Conservation (phyloP, 1,140 invertebrate species). For the Ostrea edulis region DNA sequence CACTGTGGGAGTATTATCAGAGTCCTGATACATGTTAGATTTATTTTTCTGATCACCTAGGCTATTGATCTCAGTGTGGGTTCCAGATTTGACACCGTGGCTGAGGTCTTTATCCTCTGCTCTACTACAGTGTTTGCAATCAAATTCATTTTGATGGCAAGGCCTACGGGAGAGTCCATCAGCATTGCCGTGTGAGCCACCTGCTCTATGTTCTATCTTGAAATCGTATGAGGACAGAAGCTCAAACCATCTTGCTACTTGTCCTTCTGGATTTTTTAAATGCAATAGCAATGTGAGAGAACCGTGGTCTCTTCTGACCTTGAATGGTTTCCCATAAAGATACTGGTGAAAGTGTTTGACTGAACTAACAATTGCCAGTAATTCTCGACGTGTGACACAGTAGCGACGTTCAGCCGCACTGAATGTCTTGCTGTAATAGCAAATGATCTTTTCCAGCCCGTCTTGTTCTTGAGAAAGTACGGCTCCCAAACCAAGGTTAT, state of each 20-base stretch:
- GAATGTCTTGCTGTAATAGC: no score
- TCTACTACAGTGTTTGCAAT: slow-evolving; percentile 10
- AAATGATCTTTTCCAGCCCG: no score
- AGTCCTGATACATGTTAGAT: no score
- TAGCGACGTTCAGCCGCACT: no score
- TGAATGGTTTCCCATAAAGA: slow-evolving; percentile 30
- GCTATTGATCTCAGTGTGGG: no score
- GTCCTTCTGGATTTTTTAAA: slow-evolving; percentile 16
- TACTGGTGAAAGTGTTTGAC: slow-evolving; percentile 39
- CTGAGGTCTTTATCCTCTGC: not conserved
- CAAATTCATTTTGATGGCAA: not conserved
- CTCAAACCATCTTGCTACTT: slow-evolving; percentile 6
- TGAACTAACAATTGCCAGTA: slow-evolving; percentile 8
- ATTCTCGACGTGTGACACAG: not conserved
- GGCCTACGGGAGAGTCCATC: not conserved
- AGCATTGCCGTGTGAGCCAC: not conserved
- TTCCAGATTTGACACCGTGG: no score
- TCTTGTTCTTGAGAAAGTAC: slow-evolving; percentile 29
- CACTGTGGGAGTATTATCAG: no score
- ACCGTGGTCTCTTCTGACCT: slow-evolving; percentile 10
- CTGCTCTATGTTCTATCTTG: not conserved
- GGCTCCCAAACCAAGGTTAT: slow-evolving; percentile 32
- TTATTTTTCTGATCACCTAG: no score
- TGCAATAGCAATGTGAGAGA: not conserved
- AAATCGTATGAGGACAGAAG: not conserved